A percentile compares a stretch with the other conserved stretches of the same genome.
Conservation (phyloP, 2,797 vertebrate genomes). For the Naso thynnoides region DNA sequence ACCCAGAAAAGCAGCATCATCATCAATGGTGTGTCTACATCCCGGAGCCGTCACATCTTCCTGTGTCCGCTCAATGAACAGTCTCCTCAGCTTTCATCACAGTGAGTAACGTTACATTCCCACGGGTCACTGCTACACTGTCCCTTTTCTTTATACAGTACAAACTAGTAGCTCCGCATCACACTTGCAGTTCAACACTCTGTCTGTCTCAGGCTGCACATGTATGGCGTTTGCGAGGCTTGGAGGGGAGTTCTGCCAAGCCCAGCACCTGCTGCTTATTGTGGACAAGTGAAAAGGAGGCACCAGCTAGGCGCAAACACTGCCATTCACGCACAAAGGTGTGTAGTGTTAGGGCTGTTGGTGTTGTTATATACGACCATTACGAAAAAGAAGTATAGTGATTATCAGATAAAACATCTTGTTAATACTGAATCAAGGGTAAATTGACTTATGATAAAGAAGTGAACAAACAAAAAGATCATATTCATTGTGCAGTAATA, state of each 20-base stretch:
- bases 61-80: slow-evolving; percentile 84
- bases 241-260: slow-evolving; percentile 98
- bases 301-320: slow-evolving; percentile 60
- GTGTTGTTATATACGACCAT: background rate
- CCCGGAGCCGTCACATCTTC: slow-evolving; percentile 82
- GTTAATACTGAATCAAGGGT: background rate
- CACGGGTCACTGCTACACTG: background rate
- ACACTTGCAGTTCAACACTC: background rate
- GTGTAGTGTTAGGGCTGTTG: background rate
- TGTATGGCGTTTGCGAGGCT: slow-evolving; percentile 98
- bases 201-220: slow-evolving; percentile 86
- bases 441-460: background rate
- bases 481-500: background rate
- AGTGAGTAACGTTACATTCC: slow-evolving; percentile 68
- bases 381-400: too few relatives aligned
- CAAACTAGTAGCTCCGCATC: background rate
- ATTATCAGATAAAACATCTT: too few relatives aligned
- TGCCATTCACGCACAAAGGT: slow-evolving; percentile 74
- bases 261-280: slow-evolving; percentile 95
- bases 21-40: slow-evolving; percentile 87
- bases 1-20: slow-evolving; percentile 73
- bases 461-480: background rate
- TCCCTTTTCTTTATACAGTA: background rate
- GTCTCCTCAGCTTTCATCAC: slow-evolving; percentile 74
- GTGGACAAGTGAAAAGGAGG: slow-evolving; percentile 93